A percentile compares a stretch with the other conserved stretches of the same genome.
These are phyloP conservation scores for Antheraea mylitta DNA, from an alignment of 1,140 invertebrate genomes.

Conservation along the genomic window DNA sequence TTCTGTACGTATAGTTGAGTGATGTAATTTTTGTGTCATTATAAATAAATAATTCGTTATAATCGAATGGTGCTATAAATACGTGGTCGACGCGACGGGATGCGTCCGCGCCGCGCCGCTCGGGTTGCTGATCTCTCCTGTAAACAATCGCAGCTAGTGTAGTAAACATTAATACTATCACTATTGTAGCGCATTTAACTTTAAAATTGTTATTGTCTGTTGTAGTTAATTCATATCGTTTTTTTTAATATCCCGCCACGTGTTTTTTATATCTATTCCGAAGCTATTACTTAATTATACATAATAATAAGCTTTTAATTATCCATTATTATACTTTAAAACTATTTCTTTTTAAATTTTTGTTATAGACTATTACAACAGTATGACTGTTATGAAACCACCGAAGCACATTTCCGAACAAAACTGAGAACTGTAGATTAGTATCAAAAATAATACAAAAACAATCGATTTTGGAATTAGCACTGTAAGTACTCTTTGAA, in stretches of 20 bases:
- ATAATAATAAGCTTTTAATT: not conserved
- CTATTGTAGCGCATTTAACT: conserved; percentile 22
- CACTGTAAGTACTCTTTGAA: conserved; percentile 14
- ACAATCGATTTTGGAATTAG: conserved; percentile 11
- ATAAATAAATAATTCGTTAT: conserved; percentile 31
- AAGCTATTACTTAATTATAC: too few relatives aligned
- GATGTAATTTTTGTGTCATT: conserved; percentile 20
- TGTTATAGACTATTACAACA: too few relatives aligned
- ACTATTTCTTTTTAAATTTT: too few relatives aligned
- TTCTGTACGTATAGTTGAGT: not conserved
- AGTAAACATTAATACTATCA: conserved; percentile 47
- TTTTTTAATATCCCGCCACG: too few relatives aligned
- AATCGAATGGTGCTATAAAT: conserved; percentile 40
- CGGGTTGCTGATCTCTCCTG: conserved; percentile 45
- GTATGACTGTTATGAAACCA: too few relatives aligned
- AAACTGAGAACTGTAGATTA: too few relatives aligned
- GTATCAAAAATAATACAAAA: not conserved
- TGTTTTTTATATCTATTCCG: too few relatives aligned
- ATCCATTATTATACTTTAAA: not conserved
- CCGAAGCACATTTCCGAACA: too few relatives aligned
- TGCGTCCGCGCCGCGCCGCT: conserved; percentile 22
- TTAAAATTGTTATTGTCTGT: conserved; percentile 7
- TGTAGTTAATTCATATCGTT: not conserved
- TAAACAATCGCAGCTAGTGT: conserved; percentile 44
- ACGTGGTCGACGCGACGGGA: conserved; percentile 21